Conservation (phyloP, 2,113 vertebrate species). For the Halichoerus grypus region DNA sequence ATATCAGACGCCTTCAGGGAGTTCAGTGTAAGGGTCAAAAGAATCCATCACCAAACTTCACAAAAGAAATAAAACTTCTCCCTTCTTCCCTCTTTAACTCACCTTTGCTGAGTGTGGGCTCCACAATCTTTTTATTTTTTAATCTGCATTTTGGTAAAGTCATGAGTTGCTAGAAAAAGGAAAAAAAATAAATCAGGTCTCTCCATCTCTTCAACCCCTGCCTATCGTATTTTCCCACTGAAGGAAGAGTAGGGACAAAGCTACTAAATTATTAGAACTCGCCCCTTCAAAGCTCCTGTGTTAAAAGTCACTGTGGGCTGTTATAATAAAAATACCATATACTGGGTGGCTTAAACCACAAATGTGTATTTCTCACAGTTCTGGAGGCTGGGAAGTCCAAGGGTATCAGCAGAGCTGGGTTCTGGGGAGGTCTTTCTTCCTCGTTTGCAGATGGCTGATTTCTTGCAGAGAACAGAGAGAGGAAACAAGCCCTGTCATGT, state of each 20-base stretch:
- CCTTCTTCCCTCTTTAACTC: not conserved
- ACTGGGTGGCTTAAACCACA: not conserved
- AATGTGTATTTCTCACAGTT: not conserved
- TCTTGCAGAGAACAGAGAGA: not conserved
- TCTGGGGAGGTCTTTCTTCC: not conserved
- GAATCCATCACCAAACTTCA: not conserved
- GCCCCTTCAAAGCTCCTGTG: not conserved
- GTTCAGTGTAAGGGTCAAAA: not conserved
- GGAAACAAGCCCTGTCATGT: not conserved
- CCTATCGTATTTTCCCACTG: not conserved
- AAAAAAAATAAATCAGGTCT: constrained; percentile 20
- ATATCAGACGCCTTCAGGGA: not conserved
- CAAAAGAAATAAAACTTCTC: constrained; percentile 9
- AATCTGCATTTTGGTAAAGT: not conserved
- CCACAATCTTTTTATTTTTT: not conserved
- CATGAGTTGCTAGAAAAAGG: not conserved
- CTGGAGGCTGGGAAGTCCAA: not conserved
- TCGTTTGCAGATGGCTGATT: not conserved
- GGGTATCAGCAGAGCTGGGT: not conserved
- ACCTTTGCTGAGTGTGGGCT: not conserved
- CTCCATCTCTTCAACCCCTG: not conserved
- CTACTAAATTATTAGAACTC: not conserved
- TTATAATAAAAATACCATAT: not conserved
- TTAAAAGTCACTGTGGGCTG: not conserved
- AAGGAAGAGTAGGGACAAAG: not conserved